Evolutionary conservation across 2,113 vertebrate genomes (phyloP).

Genomic region (Arizona elegans): DNA sequence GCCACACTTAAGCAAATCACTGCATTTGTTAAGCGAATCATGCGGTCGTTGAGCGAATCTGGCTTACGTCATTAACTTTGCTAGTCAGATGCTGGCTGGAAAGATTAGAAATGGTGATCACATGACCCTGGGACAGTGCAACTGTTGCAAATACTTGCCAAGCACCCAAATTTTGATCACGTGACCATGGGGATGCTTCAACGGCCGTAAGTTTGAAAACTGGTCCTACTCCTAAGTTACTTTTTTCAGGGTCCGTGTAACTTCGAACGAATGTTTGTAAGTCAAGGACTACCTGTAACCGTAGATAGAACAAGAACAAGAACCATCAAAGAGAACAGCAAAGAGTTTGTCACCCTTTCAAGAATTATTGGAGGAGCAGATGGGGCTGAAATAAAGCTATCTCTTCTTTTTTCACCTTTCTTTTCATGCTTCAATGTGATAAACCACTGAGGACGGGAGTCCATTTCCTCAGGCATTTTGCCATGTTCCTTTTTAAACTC

Average conservation of each 20-base stretch:
- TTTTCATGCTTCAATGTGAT: neutral
- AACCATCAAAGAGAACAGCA: neutral
- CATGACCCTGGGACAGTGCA: neutral
- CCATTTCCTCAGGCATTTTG: slow-evolving; percentile 8
- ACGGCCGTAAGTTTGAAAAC: neutral
- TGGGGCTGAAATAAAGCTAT: neutral
- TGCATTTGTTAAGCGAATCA: neutral
- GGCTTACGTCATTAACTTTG: neutral
- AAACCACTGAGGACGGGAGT: neutral
- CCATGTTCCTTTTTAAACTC: neutral
- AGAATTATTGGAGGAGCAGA: neutral
- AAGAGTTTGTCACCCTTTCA: neutral
- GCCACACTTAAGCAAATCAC: neutral
- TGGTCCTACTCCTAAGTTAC: neutral
- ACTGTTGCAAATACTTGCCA: neutral
- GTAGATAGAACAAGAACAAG: neutral
- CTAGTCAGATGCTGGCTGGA: neutral
- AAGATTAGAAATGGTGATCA: neutral
- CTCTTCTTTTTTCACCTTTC: slow-evolving; percentile 9
- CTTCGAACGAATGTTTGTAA: neutral
- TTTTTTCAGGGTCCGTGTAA: neutral
- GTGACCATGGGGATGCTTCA: neutral
- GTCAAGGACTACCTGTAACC: neutral
- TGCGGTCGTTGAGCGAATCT: neutral
- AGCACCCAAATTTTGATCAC: neutral